Base-by-base conservation (phyloP, 1,140 invertebrate genomes). In the Marisa cornuarietis region DNA sequence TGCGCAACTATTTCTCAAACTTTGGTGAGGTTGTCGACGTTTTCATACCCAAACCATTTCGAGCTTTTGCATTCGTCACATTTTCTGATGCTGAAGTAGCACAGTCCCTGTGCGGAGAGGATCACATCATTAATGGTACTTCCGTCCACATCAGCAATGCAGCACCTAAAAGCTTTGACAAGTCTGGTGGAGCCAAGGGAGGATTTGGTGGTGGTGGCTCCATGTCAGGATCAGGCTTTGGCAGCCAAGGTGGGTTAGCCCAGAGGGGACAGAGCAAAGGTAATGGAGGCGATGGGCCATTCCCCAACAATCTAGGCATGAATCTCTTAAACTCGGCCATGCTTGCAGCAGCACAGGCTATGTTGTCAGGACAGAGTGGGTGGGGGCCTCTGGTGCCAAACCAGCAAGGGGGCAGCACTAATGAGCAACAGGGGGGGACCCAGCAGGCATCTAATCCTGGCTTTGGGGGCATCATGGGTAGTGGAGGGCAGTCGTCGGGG, bases 141-240 rank as follows among this genome's bases (percentile, higher is more conserved):
- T 97, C 96, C 83, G 96, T 99, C 14, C 97, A 98, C 92, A 96
- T 99, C 62, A 98, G 96, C 69, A 98, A 96, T 92, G 97, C 97
- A 79, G 96, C 97, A 65, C 97, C 97, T 10, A 98, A 98, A 79
- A 87, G 85, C 71, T 88, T 85, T 76, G 81, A 81, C 87, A 81
- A 69, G 78, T 58, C 61, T 49, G 79, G 61, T 49, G 74, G 79
- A 14, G 52, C 54, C 31, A 69, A 69, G 9, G 22, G n/a, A 62
- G 77, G 77, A 42, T 72, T 49, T 76, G 79, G 65, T 42, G 49
- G 24, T 20, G 80, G 77, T 63, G 75, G 80, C 52, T 54, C 13
- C 22, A 51, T 49, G 42, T 13, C 22, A 26, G 22, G 61, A 26
- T 24, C 24, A 20, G 81, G 73, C 80, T 83, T 76, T 80, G 81